Evolutionary conservation across 2,797 vertebrate species (phyloP).

Genomic region (Fratercula arctica): DNA sequence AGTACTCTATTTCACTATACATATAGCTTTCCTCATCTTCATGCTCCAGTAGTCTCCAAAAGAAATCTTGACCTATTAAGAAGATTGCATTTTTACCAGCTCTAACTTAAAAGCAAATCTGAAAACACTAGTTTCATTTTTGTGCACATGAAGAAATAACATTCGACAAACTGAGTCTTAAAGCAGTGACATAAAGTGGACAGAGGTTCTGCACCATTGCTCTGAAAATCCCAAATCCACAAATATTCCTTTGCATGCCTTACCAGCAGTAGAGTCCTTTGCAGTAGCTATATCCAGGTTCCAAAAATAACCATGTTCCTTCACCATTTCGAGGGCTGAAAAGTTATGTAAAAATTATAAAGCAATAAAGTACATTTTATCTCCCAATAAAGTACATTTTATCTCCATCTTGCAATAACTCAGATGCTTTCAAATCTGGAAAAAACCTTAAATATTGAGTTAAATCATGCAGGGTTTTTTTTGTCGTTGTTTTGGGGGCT

Average conservation of each 20-base stretch:
- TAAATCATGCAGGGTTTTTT: not conserved
- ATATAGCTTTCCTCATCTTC: not conserved
- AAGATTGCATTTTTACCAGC: not conserved
- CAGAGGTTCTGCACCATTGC: not conserved
- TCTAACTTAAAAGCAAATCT: not conserved
- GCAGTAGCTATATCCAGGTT: conserved; percentile 75
- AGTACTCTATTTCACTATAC: not conserved
- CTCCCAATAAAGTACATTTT: not conserved
- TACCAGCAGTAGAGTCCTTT: conserved; percentile 66
- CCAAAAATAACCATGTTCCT: conserved; percentile 32
- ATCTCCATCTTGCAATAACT: not conserved
- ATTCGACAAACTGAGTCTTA: not conserved
- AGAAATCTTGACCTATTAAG: not conserved
- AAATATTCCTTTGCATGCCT: not conserved
- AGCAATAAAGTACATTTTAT: not conserved
- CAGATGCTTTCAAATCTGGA: not conserved
- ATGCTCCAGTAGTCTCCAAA: not conserved
- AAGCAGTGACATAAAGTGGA: not conserved
- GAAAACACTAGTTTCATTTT: not conserved
- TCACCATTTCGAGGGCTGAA: conserved; percentile 45
- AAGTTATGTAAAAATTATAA: conserved; percentile 68
- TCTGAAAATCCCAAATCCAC: not conserved
- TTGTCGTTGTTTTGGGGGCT: not conserved
- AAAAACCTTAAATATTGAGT: not conserved
- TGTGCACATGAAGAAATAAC: not conserved